Base-by-base conservation (phyloP, 2,888 invertebrate genomes). In the Conus canariensis region DNA sequence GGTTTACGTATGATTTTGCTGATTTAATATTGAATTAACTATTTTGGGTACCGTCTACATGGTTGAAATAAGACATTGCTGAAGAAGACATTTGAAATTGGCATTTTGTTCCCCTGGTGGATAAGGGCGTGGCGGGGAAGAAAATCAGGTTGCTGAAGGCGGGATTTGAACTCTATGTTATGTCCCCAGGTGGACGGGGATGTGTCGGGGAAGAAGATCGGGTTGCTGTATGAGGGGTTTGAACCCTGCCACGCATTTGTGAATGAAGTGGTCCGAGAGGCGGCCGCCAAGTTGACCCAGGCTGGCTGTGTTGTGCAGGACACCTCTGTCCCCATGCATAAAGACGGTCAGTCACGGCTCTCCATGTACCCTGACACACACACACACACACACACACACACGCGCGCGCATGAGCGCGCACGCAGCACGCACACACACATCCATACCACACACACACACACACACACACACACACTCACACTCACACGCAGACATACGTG, bases 61-160 rank as follows among this genome's bases (percentile, higher is more conserved):
- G 4, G 45, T 45, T 45, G 3, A 1, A 1, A 4, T 45, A 2
- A 45, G 45, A 45, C 45, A 45, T 45, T 45, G 30, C 30, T 30
- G 30, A 30, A 30, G 30, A 2, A 45, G 45, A 45, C 45, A 45
- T 45, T 45, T 45, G 45, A 45, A 45, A 45, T 45, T 45, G 45
- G 45, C 45, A 2, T 45, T 45, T 45, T 45, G 45, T 45, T 3
- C 45, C 45, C 45, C 45, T 4, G 45, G 45, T 45, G 45, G 45
- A 45, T 2, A 45, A 45, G 45, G 45, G 45, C 45, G 87, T 95
- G 7, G 82, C 87, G 8, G 94, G 94, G 5, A 92, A 93, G 88
- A 93, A 93, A 90, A 90, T 95, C 10, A 95, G 95, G 10, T 30
- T 95, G 14, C 90, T 96, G 45, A 93, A 91, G 59, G 95, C 95